phyloP scores from a whole-genome alignment of 2,797 vertebrate species.

The Poeciliopsis gracilis region DNA sequence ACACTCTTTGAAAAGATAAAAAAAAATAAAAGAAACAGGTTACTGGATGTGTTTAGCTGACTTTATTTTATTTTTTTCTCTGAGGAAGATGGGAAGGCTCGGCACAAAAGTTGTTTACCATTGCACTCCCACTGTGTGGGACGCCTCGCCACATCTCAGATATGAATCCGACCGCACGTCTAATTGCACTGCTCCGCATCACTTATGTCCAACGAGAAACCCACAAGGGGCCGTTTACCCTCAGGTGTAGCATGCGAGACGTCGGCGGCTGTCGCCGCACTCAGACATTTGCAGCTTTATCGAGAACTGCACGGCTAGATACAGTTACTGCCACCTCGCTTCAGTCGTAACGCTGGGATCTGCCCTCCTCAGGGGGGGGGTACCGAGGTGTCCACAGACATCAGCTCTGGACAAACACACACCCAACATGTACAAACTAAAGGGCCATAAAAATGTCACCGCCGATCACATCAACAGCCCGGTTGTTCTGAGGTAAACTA shows the following conservation, averaged over 20 bases:
- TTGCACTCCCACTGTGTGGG: constrained; percentile 52
- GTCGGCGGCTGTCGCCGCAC: neutral
- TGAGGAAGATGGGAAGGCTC: constrained; percentile 48
- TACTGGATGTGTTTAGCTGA: constrained; percentile 40
- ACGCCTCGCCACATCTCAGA: constrained; percentile 38
- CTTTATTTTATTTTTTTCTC: constrained; percentile 18
- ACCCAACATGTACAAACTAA: constrained; percentile 25
- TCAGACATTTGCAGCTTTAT: neutral
- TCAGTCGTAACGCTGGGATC: constrained; percentile 37
- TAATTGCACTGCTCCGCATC: constrained; percentile 22
- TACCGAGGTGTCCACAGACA: constrained; percentile 1
- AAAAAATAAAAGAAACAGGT: constrained; percentile 22
- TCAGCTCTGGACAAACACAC: constrained; percentile 33
- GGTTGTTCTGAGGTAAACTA: constrained; percentile 20
- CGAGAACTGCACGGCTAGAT: neutral
- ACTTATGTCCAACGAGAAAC: neutral
- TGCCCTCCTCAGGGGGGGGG: constrained; percentile 19
- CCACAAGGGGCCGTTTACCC: neutral
- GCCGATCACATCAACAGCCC: constrained; percentile 29
- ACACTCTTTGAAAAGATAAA: constrained; percentile 38
- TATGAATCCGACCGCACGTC: constrained; percentile 28
- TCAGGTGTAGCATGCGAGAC: neutral
- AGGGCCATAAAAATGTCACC: constrained; percentile 15
- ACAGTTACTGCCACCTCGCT: neutral
- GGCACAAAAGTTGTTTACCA: constrained; percentile 61